Percentiles rank a stretch among this genome's conserved stretches.
Conservation (phyloP, 2,888 invertebrate genomes). For the Drosophila recens region DNA sequence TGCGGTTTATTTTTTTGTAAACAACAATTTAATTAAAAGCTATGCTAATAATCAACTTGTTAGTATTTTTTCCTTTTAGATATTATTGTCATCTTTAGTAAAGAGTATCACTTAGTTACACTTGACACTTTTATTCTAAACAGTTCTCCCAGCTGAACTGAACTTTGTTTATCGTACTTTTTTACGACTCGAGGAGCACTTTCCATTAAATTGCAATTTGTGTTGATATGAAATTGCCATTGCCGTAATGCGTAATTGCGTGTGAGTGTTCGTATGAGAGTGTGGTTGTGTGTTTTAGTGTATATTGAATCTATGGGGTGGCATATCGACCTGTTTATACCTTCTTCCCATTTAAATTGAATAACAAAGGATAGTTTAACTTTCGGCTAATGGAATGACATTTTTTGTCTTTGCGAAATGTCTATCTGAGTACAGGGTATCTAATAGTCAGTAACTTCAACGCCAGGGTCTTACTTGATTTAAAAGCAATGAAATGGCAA, state of each 20-base stretch:
- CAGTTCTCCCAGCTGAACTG: conserved; percentile 17
- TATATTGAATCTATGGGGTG: conserved; percentile 23
- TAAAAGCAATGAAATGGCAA: conserved; percentile 48
- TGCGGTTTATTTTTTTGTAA: too few species aligned
- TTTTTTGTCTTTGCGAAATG: too few species aligned
- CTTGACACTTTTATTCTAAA: neutral
- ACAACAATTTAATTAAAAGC: too few species aligned
- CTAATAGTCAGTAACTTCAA: too few species aligned
- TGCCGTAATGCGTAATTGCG: conserved; percentile 38
- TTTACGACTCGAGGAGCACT: conserved; percentile 42
- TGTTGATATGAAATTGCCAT: conserved; percentile 64
- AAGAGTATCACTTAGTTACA: neutral
- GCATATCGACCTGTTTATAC: conserved; percentile 16
- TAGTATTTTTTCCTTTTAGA: too few species aligned
- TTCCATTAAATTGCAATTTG: conserved; percentile 79
- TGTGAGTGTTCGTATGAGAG: conserved; percentile 4
- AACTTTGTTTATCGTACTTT: conserved; percentile 31
- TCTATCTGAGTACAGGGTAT: neutral
- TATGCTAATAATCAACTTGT: neutral
- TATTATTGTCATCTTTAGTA: neutral
- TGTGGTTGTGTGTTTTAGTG: conserved; percentile 2
- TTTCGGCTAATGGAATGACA: too few species aligned
- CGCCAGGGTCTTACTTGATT: neutral
- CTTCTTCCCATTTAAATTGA: neutral
- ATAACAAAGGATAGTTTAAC: neutral